A percentile compares a stretch with the other conserved stretches of the same genome.
phyloP scores from a whole-genome alignment of 2,113 vertebrate genomes.

The Nothoprocta pentlandii region DNA sequence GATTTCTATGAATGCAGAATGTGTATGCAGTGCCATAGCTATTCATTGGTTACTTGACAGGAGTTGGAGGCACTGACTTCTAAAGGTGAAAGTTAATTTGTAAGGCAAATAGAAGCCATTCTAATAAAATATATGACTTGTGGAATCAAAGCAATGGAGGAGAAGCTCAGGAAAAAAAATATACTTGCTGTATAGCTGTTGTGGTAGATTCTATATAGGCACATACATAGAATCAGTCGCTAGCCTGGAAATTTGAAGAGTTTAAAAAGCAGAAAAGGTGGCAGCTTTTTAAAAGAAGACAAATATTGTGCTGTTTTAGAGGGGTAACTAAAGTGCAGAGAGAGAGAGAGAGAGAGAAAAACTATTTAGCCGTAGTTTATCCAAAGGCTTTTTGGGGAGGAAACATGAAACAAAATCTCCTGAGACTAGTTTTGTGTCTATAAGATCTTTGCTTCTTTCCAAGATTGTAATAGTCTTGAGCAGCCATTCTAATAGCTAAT shows the following conservation, averaged over 20 bases:
- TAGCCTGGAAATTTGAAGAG: neutral
- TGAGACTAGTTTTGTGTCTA: neutral
- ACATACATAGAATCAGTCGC: neutral
- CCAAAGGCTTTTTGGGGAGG: neutral
- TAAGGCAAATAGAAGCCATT: neutral
- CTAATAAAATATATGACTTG: neutral
- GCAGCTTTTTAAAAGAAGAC: neutral
- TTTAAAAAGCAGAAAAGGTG: neutral
- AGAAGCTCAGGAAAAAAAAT: neutral
- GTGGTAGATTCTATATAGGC: neutral
- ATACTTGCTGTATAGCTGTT: neutral
- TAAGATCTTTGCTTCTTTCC: neutral
- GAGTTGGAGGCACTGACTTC: neutral
- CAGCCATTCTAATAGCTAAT: neutral
- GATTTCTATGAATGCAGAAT: neutral
- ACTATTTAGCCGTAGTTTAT: neutral
- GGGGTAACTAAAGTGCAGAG: neutral
- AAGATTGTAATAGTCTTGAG: neutral
- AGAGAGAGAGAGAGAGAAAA: neutral
- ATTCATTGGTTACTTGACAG: neutral
- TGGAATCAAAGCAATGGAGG: neutral
- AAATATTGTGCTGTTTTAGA: neutral
- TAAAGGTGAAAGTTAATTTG: neutral
- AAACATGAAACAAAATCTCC: neutral
- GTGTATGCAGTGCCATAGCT: neutral